Percentiles rank a stretch among this genome's conserved stretches.
Evolutionary conservation across 2,797 vertebrate species (phyloP).

Genomic region (Leuciscus waleckii): DNA sequence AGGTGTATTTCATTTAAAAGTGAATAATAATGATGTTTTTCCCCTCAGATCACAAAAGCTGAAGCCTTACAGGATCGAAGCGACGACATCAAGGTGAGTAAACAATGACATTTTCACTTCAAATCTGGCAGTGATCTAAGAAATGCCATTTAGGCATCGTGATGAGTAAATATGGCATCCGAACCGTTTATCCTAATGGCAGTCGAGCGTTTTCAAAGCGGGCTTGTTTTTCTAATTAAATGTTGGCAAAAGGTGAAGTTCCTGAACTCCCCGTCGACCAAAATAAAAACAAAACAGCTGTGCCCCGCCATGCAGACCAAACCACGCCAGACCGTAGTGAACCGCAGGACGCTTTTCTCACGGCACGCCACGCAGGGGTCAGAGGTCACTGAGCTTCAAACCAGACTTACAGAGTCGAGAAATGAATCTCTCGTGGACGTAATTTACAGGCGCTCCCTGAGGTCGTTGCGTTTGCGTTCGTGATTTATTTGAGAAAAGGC

Average conservation of each 20-base stretch:
- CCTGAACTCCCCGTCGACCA: conserved; percentile 67
- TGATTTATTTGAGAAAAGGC: conserved; percentile 41
- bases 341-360: conserved; percentile 63
- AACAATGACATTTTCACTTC: neutral
- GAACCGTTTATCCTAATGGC: conserved; percentile 35
- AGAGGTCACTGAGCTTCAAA: conserved; percentile 66
- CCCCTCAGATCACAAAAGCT: neutral
- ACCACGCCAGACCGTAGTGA: conserved; percentile 68
- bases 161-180: conserved; percentile 5
- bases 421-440: neutral
- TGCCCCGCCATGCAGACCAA: conserved; percentile 59
- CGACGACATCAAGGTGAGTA: neutral
- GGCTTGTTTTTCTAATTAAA: conserved; percentile 73
- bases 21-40: neutral
- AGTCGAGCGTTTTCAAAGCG: conserved; percentile 70
- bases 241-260: conserved; percentile 64
- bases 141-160: neutral
- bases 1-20: neutral
- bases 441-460: conserved; percentile 20
- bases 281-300: conserved; percentile 67
- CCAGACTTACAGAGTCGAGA: conserved; percentile 28
- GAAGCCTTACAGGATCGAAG: neutral
- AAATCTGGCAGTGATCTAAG: neutral
- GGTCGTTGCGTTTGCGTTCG: neutral
- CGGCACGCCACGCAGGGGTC: conserved; percentile 63